Evolutionary conservation across 2,888 invertebrate species (phyloP).

Genomic region (Drosophila incognita): DNA sequence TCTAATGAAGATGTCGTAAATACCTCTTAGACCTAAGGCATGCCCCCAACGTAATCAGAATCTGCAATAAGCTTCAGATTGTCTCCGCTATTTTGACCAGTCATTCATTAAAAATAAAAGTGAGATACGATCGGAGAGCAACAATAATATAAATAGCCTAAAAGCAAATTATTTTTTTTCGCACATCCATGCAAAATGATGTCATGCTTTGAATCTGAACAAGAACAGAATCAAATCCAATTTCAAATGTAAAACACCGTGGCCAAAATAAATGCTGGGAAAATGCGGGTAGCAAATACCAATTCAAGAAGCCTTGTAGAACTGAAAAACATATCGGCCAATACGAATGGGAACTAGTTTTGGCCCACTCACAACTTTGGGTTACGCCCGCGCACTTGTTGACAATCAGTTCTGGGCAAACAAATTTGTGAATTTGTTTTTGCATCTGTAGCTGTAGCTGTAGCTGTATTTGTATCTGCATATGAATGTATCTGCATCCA

Average conservation of each 20-base stretch:
- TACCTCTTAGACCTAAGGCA: neutral
- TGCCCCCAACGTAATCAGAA: neutral
- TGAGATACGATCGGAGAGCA: neutral
- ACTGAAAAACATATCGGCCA: slow-evolving; percentile 27
- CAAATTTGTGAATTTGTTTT: slow-evolving; percentile 39
- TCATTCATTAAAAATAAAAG: slow-evolving; percentile 1
- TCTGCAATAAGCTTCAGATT: neutral
- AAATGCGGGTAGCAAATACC: slow-evolving; percentile 14
- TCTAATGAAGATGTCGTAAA: neutral
- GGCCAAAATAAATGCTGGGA: slow-evolving; percentile 22
- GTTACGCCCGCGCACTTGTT: slow-evolving; percentile 42
- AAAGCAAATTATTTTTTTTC: slow-evolving; percentile 8
- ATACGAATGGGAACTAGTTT: slow-evolving; percentile 47
- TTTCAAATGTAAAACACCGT: slow-evolving; percentile 18
- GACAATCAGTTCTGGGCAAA: slow-evolving; percentile 47
- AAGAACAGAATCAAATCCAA: neutral
- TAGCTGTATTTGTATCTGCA: slow-evolving; percentile 2
- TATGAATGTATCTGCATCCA: slow-evolving; percentile 8
- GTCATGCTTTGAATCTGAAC: slow-evolving; percentile 23
- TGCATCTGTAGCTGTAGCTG: neutral
- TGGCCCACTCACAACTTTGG: slow-evolving; percentile 32
- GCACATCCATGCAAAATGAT: slow-evolving; percentile 31
- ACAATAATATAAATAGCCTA: neutral
- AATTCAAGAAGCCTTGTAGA: slow-evolving; percentile 1
- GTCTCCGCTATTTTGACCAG: neutral